A percentile compares a stretch with the other conserved stretches of the same genome.
phyloP scores from a whole-genome alignment of 35 echinoderm and acorn worm species.

The Chiridota heheva region DNA sequence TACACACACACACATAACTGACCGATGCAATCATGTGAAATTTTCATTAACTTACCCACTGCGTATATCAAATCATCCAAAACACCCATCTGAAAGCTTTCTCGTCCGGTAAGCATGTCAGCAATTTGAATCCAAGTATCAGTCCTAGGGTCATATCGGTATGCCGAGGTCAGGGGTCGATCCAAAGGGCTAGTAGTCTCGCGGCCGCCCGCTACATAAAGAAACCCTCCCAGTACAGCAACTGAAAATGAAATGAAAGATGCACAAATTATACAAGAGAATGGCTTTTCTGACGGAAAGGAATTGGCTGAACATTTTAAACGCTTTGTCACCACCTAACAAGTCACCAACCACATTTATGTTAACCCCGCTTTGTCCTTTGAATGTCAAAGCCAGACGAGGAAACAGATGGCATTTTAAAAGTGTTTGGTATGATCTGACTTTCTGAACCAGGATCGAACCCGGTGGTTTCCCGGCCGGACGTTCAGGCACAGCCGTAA shows the following conservation, averaged over 20 bases:
- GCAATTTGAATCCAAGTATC: conserved; percentile 84
- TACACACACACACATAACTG: too few relatives aligned
- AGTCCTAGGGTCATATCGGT: conserved; percentile 85
- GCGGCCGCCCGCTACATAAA: conserved; percentile 74
- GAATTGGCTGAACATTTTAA: too few relatives aligned
- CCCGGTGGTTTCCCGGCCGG: too few relatives aligned
- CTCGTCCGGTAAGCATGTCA: conserved; percentile 67
- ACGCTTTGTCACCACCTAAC: too few relatives aligned
- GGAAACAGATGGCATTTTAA: too few relatives aligned
- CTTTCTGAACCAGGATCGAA: too few relatives aligned
- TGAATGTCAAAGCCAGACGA: too few relatives aligned
- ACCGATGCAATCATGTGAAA: too few relatives aligned
- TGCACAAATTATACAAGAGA: neutral
- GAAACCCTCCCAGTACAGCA: conserved; percentile 76
- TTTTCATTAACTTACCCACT: conserved; percentile 76
- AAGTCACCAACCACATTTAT: too few relatives aligned
- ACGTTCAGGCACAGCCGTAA: too few relatives aligned
- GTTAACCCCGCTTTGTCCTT: neutral
- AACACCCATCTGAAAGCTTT: conserved; percentile 92
- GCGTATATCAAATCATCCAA: conserved; percentile 83
- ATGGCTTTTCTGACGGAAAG: neutral
- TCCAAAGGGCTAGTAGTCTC: conserved; percentile 42
- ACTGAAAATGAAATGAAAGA: conserved; percentile 53
- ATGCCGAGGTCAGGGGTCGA: conserved; percentile 45
- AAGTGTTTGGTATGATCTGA: too few relatives aligned